Base-by-base conservation (phyloP, 2,797 vertebrate species). In the Thripadectes ignobilis region DNA sequence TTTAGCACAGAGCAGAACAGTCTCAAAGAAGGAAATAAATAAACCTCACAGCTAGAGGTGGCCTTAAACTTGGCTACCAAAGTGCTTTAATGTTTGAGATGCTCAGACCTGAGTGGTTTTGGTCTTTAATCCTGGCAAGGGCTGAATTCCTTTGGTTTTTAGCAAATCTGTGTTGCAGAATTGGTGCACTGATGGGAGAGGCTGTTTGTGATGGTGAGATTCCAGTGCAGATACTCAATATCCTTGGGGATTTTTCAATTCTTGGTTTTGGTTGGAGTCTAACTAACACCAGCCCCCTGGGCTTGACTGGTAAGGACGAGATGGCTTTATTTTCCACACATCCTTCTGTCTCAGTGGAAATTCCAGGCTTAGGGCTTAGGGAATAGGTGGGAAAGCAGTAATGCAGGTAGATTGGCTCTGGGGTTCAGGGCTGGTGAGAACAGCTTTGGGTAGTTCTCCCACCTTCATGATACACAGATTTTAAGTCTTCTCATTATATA, bases 1-100 rank as follows among this genome's bases (percentile, higher is more conserved):
- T 96, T 95, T 93, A 96, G 83, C 85, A 72, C 92, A 65, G 67
- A 93, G 92, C 91, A 95, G 93, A 97, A 85, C 93, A 93, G 63
- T 57, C 74, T 93, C 74, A 49, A 67, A 79, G 92, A 88, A 94
- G 83, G 73, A 90, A 93, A 96, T 79, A 95, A 96, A 96, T 95
- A 90, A 90, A 92, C 27, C 80, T 92, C 80, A 30, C 59, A 90
- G 83, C 57, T 88, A 92, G 67, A 85, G 45, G 58, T 95, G 85
- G 88, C 82, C 77, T 94, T 45, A 84, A 75, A 71, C 9, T 39
- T 57, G 46, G 72, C 52, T 55, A 82, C 51, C 39, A 69, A 57
- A 43, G 34, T 43, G 63, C 61, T 85, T 89, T 63, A 46, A 30
- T 39, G 34, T 61, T 92, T 30, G 73, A 88, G 76, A 55, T 76